Percentiles rank a stretch among this genome's conserved stretches.
These are phyloP conservation scores for Sapajus apella DNA, from an alignment of 2,113 vertebrate genomes.

Conservation along the genomic window DNA sequence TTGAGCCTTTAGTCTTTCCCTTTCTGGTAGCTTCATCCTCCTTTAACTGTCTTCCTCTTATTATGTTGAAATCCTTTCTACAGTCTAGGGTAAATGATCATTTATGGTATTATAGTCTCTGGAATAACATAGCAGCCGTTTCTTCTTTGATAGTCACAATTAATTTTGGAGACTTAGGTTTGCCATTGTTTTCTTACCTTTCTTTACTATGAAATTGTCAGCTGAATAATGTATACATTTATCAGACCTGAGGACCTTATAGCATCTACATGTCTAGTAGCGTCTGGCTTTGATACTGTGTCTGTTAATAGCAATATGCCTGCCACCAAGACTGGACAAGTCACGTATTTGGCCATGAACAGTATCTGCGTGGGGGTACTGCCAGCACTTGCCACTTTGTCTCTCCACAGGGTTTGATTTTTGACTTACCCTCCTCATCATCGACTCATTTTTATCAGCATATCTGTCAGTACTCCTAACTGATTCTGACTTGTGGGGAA, in stretches of 20 bases:
- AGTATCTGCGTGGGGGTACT: not conserved
- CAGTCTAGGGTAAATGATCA: not conserved
- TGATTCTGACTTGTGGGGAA: not conserved
- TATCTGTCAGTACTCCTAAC: not conserved
- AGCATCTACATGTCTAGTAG: not conserved
- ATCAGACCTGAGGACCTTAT: not conserved
- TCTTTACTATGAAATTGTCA: conserved; percentile 11
- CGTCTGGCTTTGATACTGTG: not conserved
- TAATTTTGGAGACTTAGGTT: not conserved
- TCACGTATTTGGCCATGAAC: not conserved
- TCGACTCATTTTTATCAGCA: not conserved
- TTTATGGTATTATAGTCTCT: not conserved
- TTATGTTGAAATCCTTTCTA: not conserved
- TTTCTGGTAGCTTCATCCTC: not conserved
- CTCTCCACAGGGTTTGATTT: not conserved
- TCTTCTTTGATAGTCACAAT: not conserved
- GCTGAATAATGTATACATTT: not conserved
- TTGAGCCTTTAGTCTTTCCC: not conserved
- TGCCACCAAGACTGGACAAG: not conserved
- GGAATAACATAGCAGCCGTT: not conserved
- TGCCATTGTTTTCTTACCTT: not conserved
- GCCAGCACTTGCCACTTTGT: not conserved
- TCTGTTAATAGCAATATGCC: not conserved
- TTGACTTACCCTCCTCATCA: not conserved
- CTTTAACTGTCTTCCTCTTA: not conserved